These are phyloP conservation scores for Chalcis sispes DNA, from an alignment of 2,888 invertebrate species.

Conservation along the genomic window DNA sequence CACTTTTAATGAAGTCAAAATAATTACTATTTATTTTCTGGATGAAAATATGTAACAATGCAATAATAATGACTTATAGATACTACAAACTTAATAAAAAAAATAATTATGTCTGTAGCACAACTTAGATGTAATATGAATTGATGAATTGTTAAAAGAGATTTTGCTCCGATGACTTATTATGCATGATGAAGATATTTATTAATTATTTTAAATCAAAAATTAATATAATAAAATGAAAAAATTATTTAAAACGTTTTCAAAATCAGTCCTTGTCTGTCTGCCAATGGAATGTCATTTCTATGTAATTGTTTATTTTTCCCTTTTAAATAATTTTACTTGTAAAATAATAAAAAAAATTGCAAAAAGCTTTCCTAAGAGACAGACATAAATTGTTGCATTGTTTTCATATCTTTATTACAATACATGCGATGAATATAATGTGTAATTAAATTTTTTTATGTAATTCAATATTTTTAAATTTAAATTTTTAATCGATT, in stretches of 20 bases:
- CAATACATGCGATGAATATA: background rate
- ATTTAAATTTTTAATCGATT: background rate
- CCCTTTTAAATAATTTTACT: no score
- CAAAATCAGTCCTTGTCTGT: slow-evolving; percentile 19
- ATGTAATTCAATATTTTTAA: background rate
- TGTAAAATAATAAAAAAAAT: background rate
- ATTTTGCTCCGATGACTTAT: slow-evolving; percentile 3
- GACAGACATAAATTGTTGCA: background rate
- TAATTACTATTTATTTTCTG: background rate
- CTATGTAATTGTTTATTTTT: background rate
- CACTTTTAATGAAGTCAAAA: background rate
- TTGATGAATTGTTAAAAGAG: background rate
- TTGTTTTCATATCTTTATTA: background rate
- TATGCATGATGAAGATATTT: slow-evolving; percentile 2
- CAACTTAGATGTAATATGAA: background rate
- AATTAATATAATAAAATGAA: slow-evolving; percentile 11
- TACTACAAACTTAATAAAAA: slow-evolving; percentile 8
- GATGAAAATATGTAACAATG: slow-evolving; percentile 16
- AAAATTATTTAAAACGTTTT: slow-evolving; percentile 10
- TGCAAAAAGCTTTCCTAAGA: background rate
- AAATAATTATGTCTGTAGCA: background rate
- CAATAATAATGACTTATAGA: background rate
- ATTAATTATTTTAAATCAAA: slow-evolving; percentile 1
- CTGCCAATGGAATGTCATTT: slow-evolving; percentile 43
- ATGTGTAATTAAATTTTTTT: background rate